Evolutionary conservation across 1,140 invertebrate genomes (phyloP).

Genomic region (Akabosia matsudoensis): DNA sequence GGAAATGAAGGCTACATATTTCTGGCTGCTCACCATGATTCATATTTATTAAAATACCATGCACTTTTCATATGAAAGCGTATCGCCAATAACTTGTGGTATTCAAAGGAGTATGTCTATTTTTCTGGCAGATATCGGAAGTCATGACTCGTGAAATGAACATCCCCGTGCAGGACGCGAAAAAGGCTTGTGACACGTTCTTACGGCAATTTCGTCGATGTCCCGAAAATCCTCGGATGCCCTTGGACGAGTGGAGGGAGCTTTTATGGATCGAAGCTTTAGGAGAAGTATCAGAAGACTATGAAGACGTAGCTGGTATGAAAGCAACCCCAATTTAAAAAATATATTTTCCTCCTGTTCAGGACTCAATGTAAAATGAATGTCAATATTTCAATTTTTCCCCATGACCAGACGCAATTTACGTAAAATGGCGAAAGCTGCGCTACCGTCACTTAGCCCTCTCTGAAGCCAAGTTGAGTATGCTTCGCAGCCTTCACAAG

Average conservation of each 20-base stretch:
- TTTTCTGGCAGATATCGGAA: constrained; percentile 61
- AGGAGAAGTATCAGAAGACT: constrained; percentile 67
- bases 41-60: not conserved
- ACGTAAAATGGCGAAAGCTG: constrained; percentile 69
- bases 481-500: constrained; percentile 62
- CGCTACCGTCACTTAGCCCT: constrained; percentile 69
- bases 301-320: constrained; percentile 65
- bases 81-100: not conserved
- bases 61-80: not conserved
- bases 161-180: constrained; percentile 61
- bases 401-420: constrained; percentile 59
- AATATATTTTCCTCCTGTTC: not conserved
- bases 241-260: constrained; percentile 69
- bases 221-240: constrained; percentile 67
- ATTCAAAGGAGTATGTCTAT: constrained; percentile 6
- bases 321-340: not conserved
- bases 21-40: no score
- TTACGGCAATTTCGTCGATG: constrained; percentile 71
- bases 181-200: constrained; percentile 62
- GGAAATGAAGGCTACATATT: no score
- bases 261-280: constrained; percentile 71
- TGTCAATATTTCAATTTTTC: not conserved
- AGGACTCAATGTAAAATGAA: not conserved
- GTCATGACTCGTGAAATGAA: constrained; percentile 64
- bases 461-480: constrained; percentile 60